Base-by-base conservation (phyloP, 2,888 invertebrate species). In the Tetropium fuscum region DNA sequence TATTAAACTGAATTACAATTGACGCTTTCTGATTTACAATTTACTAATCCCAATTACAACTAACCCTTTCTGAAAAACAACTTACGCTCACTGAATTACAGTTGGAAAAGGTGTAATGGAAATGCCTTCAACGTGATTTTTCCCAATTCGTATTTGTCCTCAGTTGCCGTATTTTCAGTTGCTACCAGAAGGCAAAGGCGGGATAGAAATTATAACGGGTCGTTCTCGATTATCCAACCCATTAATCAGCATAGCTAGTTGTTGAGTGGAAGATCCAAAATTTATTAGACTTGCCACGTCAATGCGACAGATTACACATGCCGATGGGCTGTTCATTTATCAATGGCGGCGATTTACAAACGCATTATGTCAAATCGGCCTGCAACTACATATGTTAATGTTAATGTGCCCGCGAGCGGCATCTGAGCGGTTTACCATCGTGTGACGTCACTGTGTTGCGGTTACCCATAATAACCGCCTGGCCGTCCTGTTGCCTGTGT, bases 361-460 rank as follows among this genome's bases (percentile, higher is more conserved):
- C 70, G 72, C 73, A 72, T 74, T 72, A 75, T 66, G 72, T 74
- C 73, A 70, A 74, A 75, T 71, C 63, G 73, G 69, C 36, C 63
- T 61, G 66, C 64, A 72, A 75, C 72, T 75, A 73, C 75, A 76
- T 76, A 74, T 74, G 76, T 77, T 75, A 75, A 75, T 77, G 75
- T 75, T 75, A 74, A 77, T 75, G 68, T 58, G 60, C 64, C 76
- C 75, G 64, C 76, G 74, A 71, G 66, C 74, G 74, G 73, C 74
- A 67, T 67, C 65, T 62, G 60, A 62, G 74, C 74, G 77, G 75
- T 70, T 59, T 63, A 74, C 75, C 75, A 68, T 68, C 60, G 62
- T 64, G 69, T 75, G 75, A 76, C 76, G 75, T 74, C 76, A 74
- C 70, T 68, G 73, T 75, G 74, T 74, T 64, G 74, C 65, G 77